Conservation (phyloP, 2,797 vertebrate species). For the Rhynchotus rufescens region DNA sequence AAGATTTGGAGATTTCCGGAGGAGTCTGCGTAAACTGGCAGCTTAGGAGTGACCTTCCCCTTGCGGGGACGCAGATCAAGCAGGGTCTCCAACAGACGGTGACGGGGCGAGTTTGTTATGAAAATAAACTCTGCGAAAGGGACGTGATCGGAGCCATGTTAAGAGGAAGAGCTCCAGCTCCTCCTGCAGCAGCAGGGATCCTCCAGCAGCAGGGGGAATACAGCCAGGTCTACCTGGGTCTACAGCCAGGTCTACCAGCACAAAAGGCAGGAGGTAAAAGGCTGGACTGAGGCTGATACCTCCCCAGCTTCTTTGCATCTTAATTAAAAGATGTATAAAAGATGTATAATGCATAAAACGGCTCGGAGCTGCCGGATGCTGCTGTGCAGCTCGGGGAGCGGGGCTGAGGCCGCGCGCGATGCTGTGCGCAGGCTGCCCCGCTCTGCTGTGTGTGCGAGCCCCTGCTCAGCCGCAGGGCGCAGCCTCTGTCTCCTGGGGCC, state of each 20-base stretch:
- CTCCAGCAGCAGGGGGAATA: neutral
- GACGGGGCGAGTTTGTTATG: slow-evolving; percentile 16
- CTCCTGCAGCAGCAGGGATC: neutral
- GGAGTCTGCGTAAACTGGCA: slow-evolving; percentile 30
- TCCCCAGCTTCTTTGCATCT: neutral
- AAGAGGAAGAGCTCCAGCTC: slow-evolving; percentile 51
- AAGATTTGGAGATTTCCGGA: slow-evolving; percentile 55
- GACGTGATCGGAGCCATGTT: neutral
- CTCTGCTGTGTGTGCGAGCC: rapidly evolving
- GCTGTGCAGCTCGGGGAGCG: neutral
- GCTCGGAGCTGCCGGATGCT: neutral
- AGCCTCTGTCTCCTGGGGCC: neutral
- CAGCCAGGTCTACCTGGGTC: neutral
- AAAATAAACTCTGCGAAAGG: slow-evolving; percentile 58
- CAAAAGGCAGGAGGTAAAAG: neutral
- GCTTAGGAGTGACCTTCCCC: neutral
- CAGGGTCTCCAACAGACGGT: slow-evolving; percentile 24
- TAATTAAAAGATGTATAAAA: neutral
- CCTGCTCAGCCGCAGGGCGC: too few relatives aligned
- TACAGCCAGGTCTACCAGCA: neutral
- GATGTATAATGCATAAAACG: neutral
- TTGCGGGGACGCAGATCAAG: slow-evolving; percentile 29
- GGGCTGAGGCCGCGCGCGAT: neutral
- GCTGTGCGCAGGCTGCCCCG: too few relatives aligned
- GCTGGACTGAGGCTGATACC: neutral